A percentile compares a stretch with the other conserved stretches of the same genome.
These are phyloP conservation scores for Pinctada fucata DNA, from an alignment of 2,888 invertebrate species.

Conservation along the genomic window DNA sequence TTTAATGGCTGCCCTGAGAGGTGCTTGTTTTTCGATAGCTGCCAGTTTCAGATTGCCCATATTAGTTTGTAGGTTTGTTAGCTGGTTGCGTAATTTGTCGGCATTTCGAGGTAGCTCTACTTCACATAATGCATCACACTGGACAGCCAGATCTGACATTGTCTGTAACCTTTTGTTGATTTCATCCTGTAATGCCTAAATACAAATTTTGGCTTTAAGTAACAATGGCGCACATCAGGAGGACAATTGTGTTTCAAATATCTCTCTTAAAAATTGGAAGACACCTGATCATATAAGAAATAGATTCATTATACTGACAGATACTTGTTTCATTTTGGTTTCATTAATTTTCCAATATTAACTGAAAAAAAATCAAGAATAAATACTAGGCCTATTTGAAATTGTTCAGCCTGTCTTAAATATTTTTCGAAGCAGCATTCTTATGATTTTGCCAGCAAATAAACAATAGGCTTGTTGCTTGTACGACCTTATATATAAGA, in stretches of 20 bases:
- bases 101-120: constrained; percentile 60
- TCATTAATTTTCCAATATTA: no score
- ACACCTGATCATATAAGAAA: no score
- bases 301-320: no score
- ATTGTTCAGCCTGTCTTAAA: no score
- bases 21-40: constrained; percentile 64
- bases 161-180: constrained; percentile 62
- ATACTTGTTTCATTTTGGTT: no score
- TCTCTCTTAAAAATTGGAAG: not conserved
- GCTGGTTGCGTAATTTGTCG: constrained; percentile 61
- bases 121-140: constrained; percentile 69
- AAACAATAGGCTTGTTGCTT: no score
- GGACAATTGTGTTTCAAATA: not conserved
- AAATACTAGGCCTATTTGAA: no score
- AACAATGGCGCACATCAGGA: not conserved
- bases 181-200: constrained; percentile 66
- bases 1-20: constrained; percentile 59
- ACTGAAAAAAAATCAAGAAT: no score
- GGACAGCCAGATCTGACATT: constrained; percentile 70
- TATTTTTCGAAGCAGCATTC: no score
- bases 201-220: constrained; percentile 1
- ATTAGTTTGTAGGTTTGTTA: constrained; percentile 64
- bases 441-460: no score
- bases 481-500: no score
- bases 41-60: constrained; percentile 66